Conservation (phyloP, 2,888 invertebrate species). For the Tachina lurida region DNA sequence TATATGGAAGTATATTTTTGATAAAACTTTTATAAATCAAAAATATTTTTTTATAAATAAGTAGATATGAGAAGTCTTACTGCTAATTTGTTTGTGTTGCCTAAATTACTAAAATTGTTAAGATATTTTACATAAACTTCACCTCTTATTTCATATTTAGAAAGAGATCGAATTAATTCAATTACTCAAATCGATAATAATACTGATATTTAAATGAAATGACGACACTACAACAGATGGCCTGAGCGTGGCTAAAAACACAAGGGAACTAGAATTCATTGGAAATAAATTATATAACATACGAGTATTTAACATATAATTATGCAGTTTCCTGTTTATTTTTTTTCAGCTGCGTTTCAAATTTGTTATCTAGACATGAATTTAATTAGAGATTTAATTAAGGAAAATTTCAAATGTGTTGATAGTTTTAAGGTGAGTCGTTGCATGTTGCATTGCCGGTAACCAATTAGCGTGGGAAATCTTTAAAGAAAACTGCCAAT, state of each 20-base stretch:
- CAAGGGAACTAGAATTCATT: slow-evolving; percentile 12
- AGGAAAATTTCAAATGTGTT: background rate
- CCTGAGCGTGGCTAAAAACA: slow-evolving; percentile 10
- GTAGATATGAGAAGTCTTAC: too few relatives aligned
- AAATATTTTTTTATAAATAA: too few relatives aligned
- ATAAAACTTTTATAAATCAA: too few relatives aligned
- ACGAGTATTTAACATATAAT: slow-evolving; percentile 54
- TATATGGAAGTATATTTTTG: too few relatives aligned
- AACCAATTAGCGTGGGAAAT: slow-evolving; percentile 19
- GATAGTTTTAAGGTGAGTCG: background rate
- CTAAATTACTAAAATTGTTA: too few relatives aligned
- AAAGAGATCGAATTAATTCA: background rate
- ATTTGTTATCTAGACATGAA: background rate
- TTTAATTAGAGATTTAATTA: slow-evolving; percentile 34
- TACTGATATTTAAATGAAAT: background rate
- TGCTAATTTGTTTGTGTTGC: too few relatives aligned
- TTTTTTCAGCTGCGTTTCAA: background rate
- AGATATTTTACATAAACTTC: too few relatives aligned
- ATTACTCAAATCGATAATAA: background rate
- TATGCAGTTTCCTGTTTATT: slow-evolving; percentile 55
- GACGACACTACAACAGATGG: slow-evolving; percentile 45
- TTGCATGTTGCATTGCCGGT: background rate
- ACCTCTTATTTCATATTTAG: background rate
- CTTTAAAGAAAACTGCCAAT: slow-evolving; percentile 55
- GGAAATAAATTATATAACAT: slow-evolving; percentile 42